A percentile compares a stretch with the other conserved stretches of the same genome.
phyloP scores from a whole-genome alignment of 2,888 invertebrate genomes.

The Drosophila demipolita region DNA sequence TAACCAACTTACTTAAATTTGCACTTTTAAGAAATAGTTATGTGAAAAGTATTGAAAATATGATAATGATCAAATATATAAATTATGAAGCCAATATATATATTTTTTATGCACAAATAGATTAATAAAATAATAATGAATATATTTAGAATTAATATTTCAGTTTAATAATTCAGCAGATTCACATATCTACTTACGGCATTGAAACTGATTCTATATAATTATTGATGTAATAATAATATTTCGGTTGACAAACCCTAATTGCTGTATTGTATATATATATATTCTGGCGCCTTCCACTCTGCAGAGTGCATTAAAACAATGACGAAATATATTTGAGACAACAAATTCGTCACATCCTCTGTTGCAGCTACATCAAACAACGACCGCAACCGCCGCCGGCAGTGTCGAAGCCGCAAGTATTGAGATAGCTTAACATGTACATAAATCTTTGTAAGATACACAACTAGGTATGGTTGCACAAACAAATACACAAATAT shows the following conservation, averaged over 20 bases:
- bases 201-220: no score
- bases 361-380: slow-evolving; percentile 47
- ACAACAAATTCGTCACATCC: slow-evolving; percentile 17
- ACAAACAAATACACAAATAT: slow-evolving; percentile 3
- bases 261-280: slow-evolving; percentile 9
- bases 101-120: neutral
- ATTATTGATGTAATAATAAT: neutral
- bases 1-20: neutral
- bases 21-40: no score
- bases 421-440: slow-evolving; percentile 17
- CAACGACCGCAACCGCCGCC: slow-evolving; percentile 22
- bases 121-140: neutral
- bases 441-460: slow-evolving; percentile 6
- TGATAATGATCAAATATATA: neutral
- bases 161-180: neutral
- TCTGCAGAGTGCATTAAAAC: slow-evolving; percentile 35
- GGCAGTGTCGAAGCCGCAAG: slow-evolving; percentile 24
- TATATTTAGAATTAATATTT: neutral
- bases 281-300: slow-evolving; percentile 33
- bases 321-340: slow-evolving; percentile 35
- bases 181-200: neutral
- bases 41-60: neutral
- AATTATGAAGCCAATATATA: neutral
- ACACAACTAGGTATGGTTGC: neutral
- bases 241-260: neutral